Percentiles rank a stretch among this genome's conserved stretches.
These are phyloP conservation scores for Mallateleia sp. DNA, from an alignment of 2,888 invertebrate genomes.

Conservation along the genomic window DNA sequence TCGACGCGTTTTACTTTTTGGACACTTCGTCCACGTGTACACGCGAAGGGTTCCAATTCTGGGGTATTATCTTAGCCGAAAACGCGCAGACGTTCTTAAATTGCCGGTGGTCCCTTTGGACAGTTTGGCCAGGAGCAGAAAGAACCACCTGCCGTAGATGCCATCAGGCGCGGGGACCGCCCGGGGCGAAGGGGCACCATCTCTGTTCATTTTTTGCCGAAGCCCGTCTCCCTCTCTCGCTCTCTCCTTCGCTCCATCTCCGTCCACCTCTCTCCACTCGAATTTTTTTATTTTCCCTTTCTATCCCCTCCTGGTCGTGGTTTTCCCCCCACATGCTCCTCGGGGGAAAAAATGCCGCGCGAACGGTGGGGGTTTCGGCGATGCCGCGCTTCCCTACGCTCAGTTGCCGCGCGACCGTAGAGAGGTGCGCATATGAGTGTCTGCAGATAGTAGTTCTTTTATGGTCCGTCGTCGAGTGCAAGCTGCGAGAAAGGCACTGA, in stretches of 20 bases:
- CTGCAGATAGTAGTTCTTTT: no score
- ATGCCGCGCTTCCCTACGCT: no score
- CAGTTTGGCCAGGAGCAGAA: slow-evolving; percentile 85
- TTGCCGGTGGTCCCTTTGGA: slow-evolving; percentile 85
- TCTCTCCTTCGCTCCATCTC: slow-evolving; percentile 56
- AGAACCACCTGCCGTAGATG: slow-evolving; percentile 88
- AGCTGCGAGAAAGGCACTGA: no score
- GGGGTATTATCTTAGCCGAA: slow-evolving; percentile 24
- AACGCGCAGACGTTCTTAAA: slow-evolving; percentile 79
- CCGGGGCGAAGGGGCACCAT: slow-evolving; percentile 69
- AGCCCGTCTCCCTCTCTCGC: slow-evolving; percentile 7
- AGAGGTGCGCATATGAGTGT: no score
- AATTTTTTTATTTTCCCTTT: slow-evolving; percentile 46
- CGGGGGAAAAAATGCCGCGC: slow-evolving; percentile 78
- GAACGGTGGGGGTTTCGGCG: no score
- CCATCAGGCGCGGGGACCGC: slow-evolving; percentile 78
- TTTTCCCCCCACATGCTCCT: slow-evolving; percentile 59
- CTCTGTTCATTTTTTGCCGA: slow-evolving; percentile 70
- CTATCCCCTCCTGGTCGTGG: slow-evolving; percentile 39
- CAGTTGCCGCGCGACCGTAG: no score
- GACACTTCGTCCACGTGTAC: slow-evolving; percentile 8
- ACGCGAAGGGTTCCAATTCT: slow-evolving; percentile 6
- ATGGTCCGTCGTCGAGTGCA: no score
- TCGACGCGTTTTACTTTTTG: slow-evolving; percentile 15
- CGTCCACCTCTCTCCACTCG: slow-evolving; percentile 52